phyloP scores from a whole-genome alignment of 2,888 invertebrate genomes.

The Nipponacmea schrenckii region DNA sequence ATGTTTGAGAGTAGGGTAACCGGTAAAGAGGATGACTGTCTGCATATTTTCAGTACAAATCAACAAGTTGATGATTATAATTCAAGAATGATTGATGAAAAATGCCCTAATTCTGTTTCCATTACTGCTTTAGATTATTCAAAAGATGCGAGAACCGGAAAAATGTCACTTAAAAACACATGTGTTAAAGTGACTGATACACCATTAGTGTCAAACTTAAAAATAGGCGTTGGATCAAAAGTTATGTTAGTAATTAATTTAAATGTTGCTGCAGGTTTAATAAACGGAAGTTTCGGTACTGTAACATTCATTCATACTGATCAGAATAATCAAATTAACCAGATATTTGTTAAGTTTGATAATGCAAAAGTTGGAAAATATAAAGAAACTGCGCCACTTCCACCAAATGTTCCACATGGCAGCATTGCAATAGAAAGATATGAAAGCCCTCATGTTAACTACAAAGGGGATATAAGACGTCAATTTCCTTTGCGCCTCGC shows the following conservation, averaged over 20 bases:
- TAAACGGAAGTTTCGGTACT: no score
- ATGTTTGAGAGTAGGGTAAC: slow-evolving; percentile 16
- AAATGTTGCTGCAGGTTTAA: no score
- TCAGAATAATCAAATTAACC: neutral
- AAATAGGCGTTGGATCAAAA: no score
- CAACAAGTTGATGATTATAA: slow-evolving; percentile 23
- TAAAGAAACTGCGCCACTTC: neutral
- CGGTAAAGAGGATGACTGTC: slow-evolving; percentile 15
- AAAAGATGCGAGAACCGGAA: no score
- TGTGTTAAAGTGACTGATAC: no score
- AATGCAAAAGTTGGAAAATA: slow-evolving; percentile 8
- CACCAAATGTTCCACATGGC: neutral
- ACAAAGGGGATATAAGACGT: no score
- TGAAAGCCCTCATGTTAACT: no score
- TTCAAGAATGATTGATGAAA: slow-evolving; percentile 11
- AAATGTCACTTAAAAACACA: no score
- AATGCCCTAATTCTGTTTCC: slow-evolving; percentile 4
- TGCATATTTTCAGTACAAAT: slow-evolving; percentile 28
- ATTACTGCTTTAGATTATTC: slow-evolving; percentile 24
- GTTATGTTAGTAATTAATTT: no score
- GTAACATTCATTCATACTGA: slow-evolving; percentile 4
- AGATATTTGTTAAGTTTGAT: slow-evolving; percentile 14
- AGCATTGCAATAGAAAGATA: slow-evolving; percentile 10
- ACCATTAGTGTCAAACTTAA: no score
- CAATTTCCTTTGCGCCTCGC: no score